Evolutionary conservation across 2,113 vertebrate genomes (phyloP).

Genomic region (Microtus richardsoni): DNA sequence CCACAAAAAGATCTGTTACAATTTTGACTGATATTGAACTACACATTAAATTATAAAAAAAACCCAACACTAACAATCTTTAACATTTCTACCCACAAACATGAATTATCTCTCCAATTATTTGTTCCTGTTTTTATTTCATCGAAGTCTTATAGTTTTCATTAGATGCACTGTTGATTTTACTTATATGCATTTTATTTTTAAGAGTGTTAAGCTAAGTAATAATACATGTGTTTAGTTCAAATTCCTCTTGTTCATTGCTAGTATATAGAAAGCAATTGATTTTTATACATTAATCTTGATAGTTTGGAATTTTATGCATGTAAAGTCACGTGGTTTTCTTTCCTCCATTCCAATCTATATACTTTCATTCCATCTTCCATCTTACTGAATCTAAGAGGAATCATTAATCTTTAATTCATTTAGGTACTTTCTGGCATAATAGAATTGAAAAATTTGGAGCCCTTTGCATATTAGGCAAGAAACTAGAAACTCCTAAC

Average conservation of each 20-base stretch:
- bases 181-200: neutral
- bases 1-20: neutral
- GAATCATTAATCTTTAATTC: neutral
- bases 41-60: neutral
- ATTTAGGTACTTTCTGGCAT: slow-evolving; percentile 12
- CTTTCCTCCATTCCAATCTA: neutral
- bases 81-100: neutral
- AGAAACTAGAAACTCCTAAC: neutral
- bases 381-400: neutral
- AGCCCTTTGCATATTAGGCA: neutral
- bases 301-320: neutral
- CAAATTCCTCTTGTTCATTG: neutral
- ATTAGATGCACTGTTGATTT: neutral
- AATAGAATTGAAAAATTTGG: neutral
- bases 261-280: neutral
- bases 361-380: neutral
- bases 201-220: neutral
- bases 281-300: neutral
- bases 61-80: neutral
- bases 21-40: neutral
- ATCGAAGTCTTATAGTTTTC: neutral
- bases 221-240: neutral
- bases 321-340: neutral
- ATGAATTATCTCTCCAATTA: neutral
- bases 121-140: neutral